Base-by-base conservation (phyloP, 2,888 invertebrate species). In the Amiota minor region DNA sequence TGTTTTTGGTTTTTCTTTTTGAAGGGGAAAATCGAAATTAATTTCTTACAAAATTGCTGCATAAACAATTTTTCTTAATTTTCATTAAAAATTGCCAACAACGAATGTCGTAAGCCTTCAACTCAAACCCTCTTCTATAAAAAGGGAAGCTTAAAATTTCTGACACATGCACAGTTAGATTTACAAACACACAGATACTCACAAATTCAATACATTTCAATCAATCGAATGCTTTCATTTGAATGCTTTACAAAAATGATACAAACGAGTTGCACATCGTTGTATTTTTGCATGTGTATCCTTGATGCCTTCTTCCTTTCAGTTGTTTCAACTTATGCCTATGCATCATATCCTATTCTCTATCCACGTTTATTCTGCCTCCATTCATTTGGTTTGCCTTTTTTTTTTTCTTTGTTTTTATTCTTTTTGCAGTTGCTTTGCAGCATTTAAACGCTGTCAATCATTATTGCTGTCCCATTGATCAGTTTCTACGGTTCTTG, bases 61-160 rank as follows among this genome's bases (percentile, higher is more conserved):
- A 86, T 79, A 83, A 86, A 89, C 88, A 86, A 84, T 87, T 89
- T 85, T 86, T 82, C 85, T 87, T 89, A 89, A 89, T 89, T 89
- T 84, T 84, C 61, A 64, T 35, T 50, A 23, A 50, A 68, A 49
- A 68, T 12, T 50, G 46, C 16, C 53, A 20, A 70, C 16, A 20
- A 14, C 18, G 10, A n/a, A n/a, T n/a, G 45, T 83, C 84, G 84
- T 79, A 84, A 81, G 79, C 56, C 16, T 45, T 2, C 47, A 16
- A 12, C 70, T 46, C 47, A 9, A 2, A 16, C 16, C 4, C 11
- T 9, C 23, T 59, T 9, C 59, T 20, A 59, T 59, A 20, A 16
- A 59, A 59, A 16, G 20, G 16, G 20, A 59, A 59, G 18, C 59
- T 20, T 59, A 11, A 20, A 59, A 18, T 59, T 59, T n/a, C 16